phyloP scores from a whole-genome alignment of 2,113 vertebrate genomes.

The Paradoxurus hermaphroditus region DNA sequence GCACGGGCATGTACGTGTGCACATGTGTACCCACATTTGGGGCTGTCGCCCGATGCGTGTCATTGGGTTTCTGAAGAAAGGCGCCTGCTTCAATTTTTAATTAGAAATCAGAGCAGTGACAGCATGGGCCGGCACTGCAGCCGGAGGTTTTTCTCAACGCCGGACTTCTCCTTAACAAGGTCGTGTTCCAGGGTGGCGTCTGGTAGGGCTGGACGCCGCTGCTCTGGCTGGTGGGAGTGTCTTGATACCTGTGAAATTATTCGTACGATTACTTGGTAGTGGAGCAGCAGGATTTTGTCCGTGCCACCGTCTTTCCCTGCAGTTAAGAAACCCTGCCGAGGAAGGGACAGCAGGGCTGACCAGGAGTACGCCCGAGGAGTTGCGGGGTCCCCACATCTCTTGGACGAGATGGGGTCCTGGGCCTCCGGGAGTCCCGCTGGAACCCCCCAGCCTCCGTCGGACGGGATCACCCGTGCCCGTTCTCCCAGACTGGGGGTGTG shows the following conservation, averaged over 20 bases:
- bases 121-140: constrained; percentile 72
- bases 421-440: background rate
- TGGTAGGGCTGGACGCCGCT: constrained; percentile 66
- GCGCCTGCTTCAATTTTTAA: constrained; percentile 80
- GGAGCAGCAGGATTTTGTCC: constrained; percentile 80
- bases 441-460: constrained; percentile 43
- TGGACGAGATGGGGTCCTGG: constrained; percentile 16
- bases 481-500: constrained; percentile 47
- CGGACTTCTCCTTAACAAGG: constrained; percentile 81
- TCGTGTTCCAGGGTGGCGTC: constrained; percentile 74
- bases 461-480: constrained; percentile 61
- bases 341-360: constrained; percentile 50
- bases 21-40: background rate
- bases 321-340: constrained; percentile 60
- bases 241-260: constrained; percentile 77
- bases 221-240: constrained; percentile 75
- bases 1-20: background rate
- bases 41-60: constrained; percentile 66
- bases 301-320: constrained; percentile 70
- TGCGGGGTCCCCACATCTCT: background rate
- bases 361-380: constrained; percentile 50
- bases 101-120: constrained; percentile 79
- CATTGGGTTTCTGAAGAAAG: constrained; percentile 80
- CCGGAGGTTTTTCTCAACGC: constrained; percentile 79
- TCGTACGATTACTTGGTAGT: constrained; percentile 79